A percentile compares a stretch with the other conserved stretches of the same genome.
Evolutionary conservation across 2,797 vertebrate species (phyloP).

Genomic region (Amblyopsis hoosieri): DNA sequence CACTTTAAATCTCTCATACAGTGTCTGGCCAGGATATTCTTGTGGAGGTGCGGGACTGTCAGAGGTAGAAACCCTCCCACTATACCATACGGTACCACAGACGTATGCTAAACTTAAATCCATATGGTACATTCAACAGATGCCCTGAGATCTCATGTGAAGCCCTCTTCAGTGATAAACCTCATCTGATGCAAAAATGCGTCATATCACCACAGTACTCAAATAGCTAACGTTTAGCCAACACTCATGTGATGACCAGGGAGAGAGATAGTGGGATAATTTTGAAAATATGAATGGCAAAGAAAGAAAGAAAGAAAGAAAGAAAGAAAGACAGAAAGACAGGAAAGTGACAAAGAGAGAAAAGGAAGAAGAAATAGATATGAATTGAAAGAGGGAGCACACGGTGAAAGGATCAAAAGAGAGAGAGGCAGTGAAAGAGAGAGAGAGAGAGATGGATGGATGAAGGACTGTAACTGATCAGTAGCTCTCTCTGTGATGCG

Average conservation of each 20-base stretch:
- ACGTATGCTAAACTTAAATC: background rate
- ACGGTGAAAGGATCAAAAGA: constrained; percentile 1
- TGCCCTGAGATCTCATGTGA: background rate
- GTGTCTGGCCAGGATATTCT: no score
- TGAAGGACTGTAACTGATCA: constrained; percentile 77
- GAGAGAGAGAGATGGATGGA: constrained; percentile 14
- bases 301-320: background rate
- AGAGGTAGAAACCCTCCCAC: no score
- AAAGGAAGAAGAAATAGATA: background rate
- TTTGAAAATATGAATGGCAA: background rate
- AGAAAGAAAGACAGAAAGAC: background rate
- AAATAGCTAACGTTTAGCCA: background rate
- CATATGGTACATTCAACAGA: background rate
- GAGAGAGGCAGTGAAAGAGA: constrained; percentile 1
- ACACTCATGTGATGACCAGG: constrained; percentile 9
- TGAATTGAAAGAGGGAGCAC: background rate
- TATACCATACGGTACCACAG: no score
- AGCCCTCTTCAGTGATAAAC: background rate
- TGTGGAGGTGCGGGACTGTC: no score
- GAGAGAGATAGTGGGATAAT: constrained; percentile 2
- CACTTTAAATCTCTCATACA: no score
- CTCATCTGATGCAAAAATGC: background rate
- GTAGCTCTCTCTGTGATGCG: constrained; percentile 76
- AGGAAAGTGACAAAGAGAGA: constrained; percentile 2
- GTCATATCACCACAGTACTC: background rate